Conservation (phyloP, 1,140 invertebrate genomes). For the Goniozus legneri region DNA sequence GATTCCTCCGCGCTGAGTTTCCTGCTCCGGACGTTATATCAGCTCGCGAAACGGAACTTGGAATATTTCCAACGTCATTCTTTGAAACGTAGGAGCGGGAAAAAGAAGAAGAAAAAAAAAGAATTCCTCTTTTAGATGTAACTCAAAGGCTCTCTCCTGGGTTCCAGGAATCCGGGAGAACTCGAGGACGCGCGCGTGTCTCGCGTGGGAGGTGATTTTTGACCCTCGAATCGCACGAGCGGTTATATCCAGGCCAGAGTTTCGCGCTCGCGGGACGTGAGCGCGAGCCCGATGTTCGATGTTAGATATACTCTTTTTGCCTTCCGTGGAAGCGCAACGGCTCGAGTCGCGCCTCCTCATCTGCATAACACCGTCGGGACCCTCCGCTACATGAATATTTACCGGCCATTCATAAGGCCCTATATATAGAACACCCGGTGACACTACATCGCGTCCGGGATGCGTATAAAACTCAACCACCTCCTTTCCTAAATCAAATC, state of each 20-base stretch:
- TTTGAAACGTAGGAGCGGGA: no score
- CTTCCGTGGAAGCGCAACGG: constrained; percentile 28
- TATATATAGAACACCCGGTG: no score
- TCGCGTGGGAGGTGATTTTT: constrained; percentile 9
- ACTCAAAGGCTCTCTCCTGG: constrained; percentile 7
- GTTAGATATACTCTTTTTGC: constrained; percentile 24
- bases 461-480: no score
- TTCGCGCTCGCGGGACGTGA: constrained; percentile 5
- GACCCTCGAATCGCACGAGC: background rate
- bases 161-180: background rate
- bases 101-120: no score
- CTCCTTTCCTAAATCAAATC: no score
- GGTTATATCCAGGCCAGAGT: background rate
- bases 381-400: constrained; percentile 37
- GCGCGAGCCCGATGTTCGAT: constrained; percentile 27
- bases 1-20: constrained; percentile 19
- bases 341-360: no score
- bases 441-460: no score
- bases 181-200: background rate
- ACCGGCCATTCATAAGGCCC: constrained; percentile 29
- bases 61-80: no score
- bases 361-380: constrained; percentile 33
- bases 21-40: no score
- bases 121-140: constrained; percentile 11
- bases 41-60: no score